A percentile compares a stretch with the other conserved stretches of the same genome.
These are phyloP conservation scores for Agrypnia vestita DNA, from an alignment of 1,140 invertebrate species.

Conservation along the genomic window DNA sequence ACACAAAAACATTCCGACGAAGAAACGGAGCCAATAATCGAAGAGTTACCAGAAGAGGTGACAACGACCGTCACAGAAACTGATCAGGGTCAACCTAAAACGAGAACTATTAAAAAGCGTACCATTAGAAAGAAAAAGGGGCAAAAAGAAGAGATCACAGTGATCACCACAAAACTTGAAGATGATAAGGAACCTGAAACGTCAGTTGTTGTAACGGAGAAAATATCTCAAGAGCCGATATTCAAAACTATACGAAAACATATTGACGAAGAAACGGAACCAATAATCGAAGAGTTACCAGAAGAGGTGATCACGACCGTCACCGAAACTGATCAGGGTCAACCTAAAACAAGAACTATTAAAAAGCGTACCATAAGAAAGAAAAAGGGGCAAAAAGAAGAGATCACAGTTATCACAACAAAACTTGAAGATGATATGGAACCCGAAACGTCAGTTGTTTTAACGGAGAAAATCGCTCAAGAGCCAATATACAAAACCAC, in stretches of 20 bases:
- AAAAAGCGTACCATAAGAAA: slow-evolving; percentile 9
- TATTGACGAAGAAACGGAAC: not conserved
- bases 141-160: slow-evolving; percentile 65
- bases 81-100: not conserved
- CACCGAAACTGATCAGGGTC: not conserved
- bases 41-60: slow-evolving; percentile 64
- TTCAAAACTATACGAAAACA: slow-evolving; percentile 22
- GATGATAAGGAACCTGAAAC: slow-evolving; percentile 63
- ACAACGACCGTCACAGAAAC: not conserved
- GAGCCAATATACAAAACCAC: too few species aligned
- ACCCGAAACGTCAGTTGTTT: not conserved
- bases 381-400: not conserved
- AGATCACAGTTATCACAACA: not conserved
- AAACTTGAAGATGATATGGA: too few species aligned
- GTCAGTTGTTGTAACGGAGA: slow-evolving; percentile 54
- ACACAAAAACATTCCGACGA: not conserved
- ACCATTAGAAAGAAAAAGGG: slow-evolving; percentile 62
- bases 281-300: not conserved
- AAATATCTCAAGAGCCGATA: not conserved
- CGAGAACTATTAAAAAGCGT: slow-evolving; percentile 59
- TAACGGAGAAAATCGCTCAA: too few species aligned
- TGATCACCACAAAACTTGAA: slow-evolving; percentile 63
- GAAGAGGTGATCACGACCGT: not conserved
- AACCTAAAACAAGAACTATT: not conserved
- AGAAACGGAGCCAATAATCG: slow-evolving; percentile 61